Evolutionary conservation across 1,140 invertebrate species (phyloP), one percentile per base, ranked within the genome.

Genomic region (Lepidurus packardi): DNA sequence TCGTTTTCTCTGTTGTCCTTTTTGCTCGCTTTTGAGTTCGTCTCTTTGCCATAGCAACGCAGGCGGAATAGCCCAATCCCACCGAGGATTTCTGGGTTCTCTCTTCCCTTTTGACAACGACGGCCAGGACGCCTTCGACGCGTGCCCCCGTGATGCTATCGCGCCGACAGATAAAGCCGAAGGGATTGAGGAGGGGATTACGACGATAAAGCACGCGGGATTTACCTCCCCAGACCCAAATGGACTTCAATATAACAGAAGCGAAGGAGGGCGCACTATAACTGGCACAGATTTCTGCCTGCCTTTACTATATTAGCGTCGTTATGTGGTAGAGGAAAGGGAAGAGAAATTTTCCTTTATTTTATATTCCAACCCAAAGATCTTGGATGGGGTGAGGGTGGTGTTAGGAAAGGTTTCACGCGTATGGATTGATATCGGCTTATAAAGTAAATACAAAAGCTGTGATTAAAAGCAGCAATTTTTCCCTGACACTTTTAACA

Each of bases 171-270:
- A 65, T 65, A 65, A 65, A 65, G 53, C 53, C 53, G 21, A 21
- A 65, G 53, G 53, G 53, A 65, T 65, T 65, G 53, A 65, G 53
- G 53, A 65, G 53, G 53, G 53, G 53, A 65, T 65, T 65, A 65
- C 53, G 53, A 16, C 53, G 53, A 65, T 65, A 65, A 65, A 65
- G 53, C 53, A 65, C 53, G 53, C 16, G 53, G 53, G 53, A 13
- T 65, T 65, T 65, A 65, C 53, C 53, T 65, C 53, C 53, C 53
- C 16, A 65, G 53, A 65, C 53, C 53, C 53, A 65, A 65, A 65
- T 65, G 53, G 53, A 65, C 53, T 65, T 21, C 53, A 65, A 65
- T 65, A 65, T 65, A 65, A 65, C 53, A 21, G 21, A 21, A 9
- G 16, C 53, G 21, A 16, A 65, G 53, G 21, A 65, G 21, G 21